Base-by-base conservation (phyloP, 2,888 invertebrate species). In the Brachyptera putata region DNA sequence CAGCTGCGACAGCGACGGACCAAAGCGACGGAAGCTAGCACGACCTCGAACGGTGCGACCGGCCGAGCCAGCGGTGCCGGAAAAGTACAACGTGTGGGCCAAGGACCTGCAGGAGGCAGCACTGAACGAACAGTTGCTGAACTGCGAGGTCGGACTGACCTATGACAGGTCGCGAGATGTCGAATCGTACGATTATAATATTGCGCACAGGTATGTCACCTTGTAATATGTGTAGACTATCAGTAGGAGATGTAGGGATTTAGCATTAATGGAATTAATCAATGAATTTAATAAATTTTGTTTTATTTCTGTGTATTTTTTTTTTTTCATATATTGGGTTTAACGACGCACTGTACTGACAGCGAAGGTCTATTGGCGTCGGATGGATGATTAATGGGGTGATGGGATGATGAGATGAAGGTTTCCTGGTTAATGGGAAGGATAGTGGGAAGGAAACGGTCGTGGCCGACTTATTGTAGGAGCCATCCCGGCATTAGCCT, bases 11-110 rank as follows among this genome's bases (percentile, higher is more conserved):
- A 53, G 53, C 16, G 53, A 53, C 36, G 53, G 53, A 22, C 36
- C 53, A 2, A 53, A 36, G 21, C 30, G 18, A 21, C 43, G 18
- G 2, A 43, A 43, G 11, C 18, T 21, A 3, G 18, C 43, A 21
- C n/a, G 43, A 14, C 30, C 22, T 4, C 16, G 37, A 7, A 7
- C 36, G 2, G 13, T 24, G 5, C 30, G 16, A 7, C 53, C 53
- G 1, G 21, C 13, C 3, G 16, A 30, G 18, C 5, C 22, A 2
- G 21, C 36, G n/a, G 34, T 53, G 1, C 53, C 53, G 3, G 22
- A 16, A 3, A 86, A 86, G 73, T 91, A 90, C 70, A 87, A 88
- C 73, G 81, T 92, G 65, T 93, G 92, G 92, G 79, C 81, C 66
- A 76, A 77, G 1, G 79, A 80, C 64, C 73, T 80, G n/a, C 84